Base-by-base conservation (phyloP, 1,140 invertebrate genomes). In the Ceratoteleas bidentatus region DNA sequence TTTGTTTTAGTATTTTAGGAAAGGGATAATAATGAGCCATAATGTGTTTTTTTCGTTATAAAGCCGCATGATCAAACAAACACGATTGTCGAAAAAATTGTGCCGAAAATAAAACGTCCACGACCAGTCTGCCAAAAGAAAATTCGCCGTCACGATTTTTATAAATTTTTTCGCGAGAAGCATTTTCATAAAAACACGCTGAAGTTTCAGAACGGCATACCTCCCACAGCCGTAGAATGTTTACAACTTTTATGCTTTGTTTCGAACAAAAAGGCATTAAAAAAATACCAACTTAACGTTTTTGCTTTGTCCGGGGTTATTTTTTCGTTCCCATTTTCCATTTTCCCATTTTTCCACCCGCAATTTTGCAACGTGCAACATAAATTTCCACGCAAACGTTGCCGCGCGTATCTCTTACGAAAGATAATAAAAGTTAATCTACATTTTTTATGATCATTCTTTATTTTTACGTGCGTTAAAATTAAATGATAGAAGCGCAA, bases 351-450 rank as follows among this genome's bases (percentile, higher is more conserved):
- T n/a, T n/a, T n/a, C n/a, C n/a, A n/a, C n/a, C n/a, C n/a, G n/a
- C n/a, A 64, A 70, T 78, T 70, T 70, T 15, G 8, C 60, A 16
- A 64, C 24, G 45, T 47, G 49, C 60, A 66, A 78, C 65, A 78
- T 66, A 72, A 78, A 64, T 78, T 78, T 78, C 69, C 70, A 60
- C 65, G 60, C 61, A 70, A 78, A 65, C 74, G 65, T 70, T n/a
- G n/a, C n/a, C 62, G 64, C 50, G 57, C 58, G 58, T 70, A 45
- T 58, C 61, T 79, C 73, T 78, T 79, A 79, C 56, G 68, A 79
- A 73, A 79, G 73, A 79, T 66, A 79, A 79, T 79, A 79, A 79
- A 79, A 79, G 68, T 79, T 68, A 68, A 73, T 79, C 61, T 60
- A 72, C 60, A 73, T 79, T 72, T 79, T 73, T 72, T 72, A 79